Conservation (phyloP, 1,140 invertebrate species). For the Neotoxoptera formosana region DNA sequence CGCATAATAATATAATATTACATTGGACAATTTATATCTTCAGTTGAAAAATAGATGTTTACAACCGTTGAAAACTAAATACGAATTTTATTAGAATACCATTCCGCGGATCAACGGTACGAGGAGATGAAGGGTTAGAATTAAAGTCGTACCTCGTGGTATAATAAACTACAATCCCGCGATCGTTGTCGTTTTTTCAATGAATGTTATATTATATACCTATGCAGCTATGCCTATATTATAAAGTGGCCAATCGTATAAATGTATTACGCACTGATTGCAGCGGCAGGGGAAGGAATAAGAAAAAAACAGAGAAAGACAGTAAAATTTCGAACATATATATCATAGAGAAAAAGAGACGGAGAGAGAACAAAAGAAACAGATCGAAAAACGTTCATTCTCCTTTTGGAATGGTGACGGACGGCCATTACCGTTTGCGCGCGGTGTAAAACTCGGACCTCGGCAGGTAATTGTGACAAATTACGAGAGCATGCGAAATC, state of each 20-base stretch:
- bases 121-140: neutral
- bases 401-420: neutral
- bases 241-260: neutral
- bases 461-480: constrained; percentile 52
- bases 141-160: neutral
- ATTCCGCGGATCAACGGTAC: neutral
- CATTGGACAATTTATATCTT: neutral
- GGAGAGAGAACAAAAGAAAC: neutral
- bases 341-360: neutral
- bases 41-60: neutral
- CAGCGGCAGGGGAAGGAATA: neutral
- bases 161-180: neutral
- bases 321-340: neutral
- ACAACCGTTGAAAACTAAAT: neutral
- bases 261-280: neutral
- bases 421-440: neutral
- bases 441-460: constrained; percentile 1
- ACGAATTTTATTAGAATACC: neutral
- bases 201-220: no score
- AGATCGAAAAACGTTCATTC: neutral
- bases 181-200: no score
- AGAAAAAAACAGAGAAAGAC: neutral
- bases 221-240: no score
- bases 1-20: neutral
- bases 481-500: constrained; percentile 53